These are phyloP conservation scores for Dolichomitus sp. DNA, from an alignment of 2,888 invertebrate species.

Conservation along the genomic window DNA sequence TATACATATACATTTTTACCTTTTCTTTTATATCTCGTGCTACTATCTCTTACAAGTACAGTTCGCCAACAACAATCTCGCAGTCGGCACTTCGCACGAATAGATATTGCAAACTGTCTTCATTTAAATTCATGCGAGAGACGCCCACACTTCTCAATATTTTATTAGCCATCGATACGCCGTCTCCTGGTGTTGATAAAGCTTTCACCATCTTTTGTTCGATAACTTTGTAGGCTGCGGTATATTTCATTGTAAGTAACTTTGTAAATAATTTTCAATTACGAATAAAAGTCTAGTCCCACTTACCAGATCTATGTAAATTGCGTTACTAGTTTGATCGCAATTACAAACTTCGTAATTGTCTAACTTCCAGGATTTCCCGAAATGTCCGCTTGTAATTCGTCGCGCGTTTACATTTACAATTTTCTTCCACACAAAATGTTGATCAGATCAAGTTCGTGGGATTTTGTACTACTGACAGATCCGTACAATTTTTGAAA, in stretches of 20 bases:
- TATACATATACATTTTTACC: slow-evolving; percentile 7
- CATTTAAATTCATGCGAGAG: background rate
- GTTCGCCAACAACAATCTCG: slow-evolving; percentile 15
- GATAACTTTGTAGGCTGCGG: background rate
- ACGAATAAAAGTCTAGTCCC: no score
- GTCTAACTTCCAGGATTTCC: no score
- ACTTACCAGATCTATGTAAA: no score
- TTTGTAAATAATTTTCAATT: background rate
- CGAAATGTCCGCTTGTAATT: no score
- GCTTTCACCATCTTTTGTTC: background rate
- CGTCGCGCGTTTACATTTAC: no score
- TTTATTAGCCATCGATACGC: background rate
- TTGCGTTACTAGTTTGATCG: no score
- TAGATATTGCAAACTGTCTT: slow-evolving; percentile 9
- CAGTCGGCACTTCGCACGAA: slow-evolving; percentile 8
- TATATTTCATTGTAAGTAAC: background rate
- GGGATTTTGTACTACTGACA: no score
- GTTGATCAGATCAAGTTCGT: no score
- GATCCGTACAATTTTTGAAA: no score
- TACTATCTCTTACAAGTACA: background rate
- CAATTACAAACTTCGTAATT: no score
- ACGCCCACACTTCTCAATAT: background rate
- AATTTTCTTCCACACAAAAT: no score
- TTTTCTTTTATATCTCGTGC: background rate
- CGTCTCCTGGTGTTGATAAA: background rate